Base-by-base conservation (phyloP, 2,113 vertebrate species). In the Phainopepla nitens region DNA sequence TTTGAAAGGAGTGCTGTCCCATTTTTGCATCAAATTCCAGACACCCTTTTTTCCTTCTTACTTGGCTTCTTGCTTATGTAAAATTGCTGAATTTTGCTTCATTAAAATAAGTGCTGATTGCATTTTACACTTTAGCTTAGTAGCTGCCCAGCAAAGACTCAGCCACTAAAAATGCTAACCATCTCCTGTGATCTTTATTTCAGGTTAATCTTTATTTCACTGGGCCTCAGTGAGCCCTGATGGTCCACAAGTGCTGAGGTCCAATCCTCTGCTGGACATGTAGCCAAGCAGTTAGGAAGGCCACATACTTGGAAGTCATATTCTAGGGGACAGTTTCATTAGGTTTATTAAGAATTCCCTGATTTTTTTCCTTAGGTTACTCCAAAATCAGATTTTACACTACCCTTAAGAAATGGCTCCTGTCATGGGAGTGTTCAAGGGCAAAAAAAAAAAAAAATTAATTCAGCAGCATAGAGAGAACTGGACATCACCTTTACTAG, bases 101-200 rank as follows among this genome's bases (percentile, higher is more conserved):
- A 70, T 96, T 97, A 92, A 90, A 84, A 94, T 96, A 93, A 87
- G 73, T 90, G 89, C 86, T 96, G 89, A 89, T 89, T 92, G 81
- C 75, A 76, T 96, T 95, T 95, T 93, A 86, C 60, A 81, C 50
- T 90, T 93, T 2, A 83, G 42, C 76, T 35, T 36, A 80, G 81
- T 92, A 96, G 87, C 64, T 86, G 39, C 85, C 88, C 44, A 20
- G 51, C 90, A 85, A 90, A 93, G 87, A 47, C 87, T 90, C n/a
- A 51, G 49, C 35, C 33, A 36, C 76, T 76, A 36, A 89, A 86
- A 71, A 68, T 68, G 51, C 41, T 68, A 60, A 84, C 23, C 17
- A 68, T 49, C 61, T 92, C 31, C 60, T 1, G 1, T 68, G 56
- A 86, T 64, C 51, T 68, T n/a, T n/a, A n/a, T n/a, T n/a, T 3